Evolutionary conservation across 2,888 invertebrate genomes (phyloP), one percentile per base, ranked within the genome.

Genomic region (Pristionchus maxplancki): DNA sequence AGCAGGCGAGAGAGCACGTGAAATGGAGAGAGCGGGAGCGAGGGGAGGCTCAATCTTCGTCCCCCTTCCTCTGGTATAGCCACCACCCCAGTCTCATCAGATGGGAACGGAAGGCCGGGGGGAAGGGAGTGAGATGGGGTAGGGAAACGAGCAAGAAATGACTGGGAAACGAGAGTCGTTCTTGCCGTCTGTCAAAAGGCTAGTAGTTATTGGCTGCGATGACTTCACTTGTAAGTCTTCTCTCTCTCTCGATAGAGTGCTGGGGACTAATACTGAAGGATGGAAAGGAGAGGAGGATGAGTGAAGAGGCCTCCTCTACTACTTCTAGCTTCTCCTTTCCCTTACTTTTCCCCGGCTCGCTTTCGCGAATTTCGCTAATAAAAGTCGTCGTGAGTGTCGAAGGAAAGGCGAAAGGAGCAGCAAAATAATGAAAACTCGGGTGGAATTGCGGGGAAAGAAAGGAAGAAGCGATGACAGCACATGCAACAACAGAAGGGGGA

Each of bases 331-430:
- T 53, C 24, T 15, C 17, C 31, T 81, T 48, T n/a, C n/a, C 13
- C 31, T 64, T 64, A 31, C 37, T 71, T 71, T 24, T 8, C 28
- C 34, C 11, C 34, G 34, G 74, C 74, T 82, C 82, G 17, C 48
- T 48, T 53, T 48, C 82, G 40, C 74, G 82, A 53, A 82, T 50
- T 48, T 50, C 48, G 34, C 71, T 71, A 58, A 53, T 62, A 84
- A 84, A 84, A 40, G 53, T 31, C 17, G 58, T 28, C 13, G 24
- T 31, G 31, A 28, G 31, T 20, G 15, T 44, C 34, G 40, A 50
- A 58, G 24, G 62, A 31, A 24, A 34, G 40, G 62, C n/a, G n/a
- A 50, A 50, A 48, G 37, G 84, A 58, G 84, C 11, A 40, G 58
- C 40, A 31, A 50, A 50, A 48, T 48, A 50, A 50, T 44, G 81